Evolutionary conservation across 2,888 invertebrate species (phyloP).

Genomic region (Cheilosia soror): DNA sequence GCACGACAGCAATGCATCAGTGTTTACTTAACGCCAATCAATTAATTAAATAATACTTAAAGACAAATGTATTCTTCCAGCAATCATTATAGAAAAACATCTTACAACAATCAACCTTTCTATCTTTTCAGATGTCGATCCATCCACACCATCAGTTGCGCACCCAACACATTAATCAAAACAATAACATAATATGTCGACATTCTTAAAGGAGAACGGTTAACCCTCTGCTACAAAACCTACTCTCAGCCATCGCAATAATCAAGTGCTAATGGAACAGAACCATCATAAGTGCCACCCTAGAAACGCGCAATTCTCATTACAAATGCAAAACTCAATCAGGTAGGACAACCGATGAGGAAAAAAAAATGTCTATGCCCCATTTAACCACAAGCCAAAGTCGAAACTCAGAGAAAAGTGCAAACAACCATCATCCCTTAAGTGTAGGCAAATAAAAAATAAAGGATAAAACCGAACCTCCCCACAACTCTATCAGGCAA

Average conservation of each 20-base stretch:
- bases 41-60: not conserved
- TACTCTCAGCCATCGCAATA: constrained; percentile 1
- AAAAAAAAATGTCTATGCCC: constrained; percentile 27
- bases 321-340: constrained; percentile 41
- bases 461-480: not conserved
- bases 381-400: constrained; percentile 60
- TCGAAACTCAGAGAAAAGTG: constrained; percentile 45
- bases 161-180: not conserved
- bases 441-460: not conserved
- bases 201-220: constrained; percentile 65
- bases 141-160: not conserved
- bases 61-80: too few relatives aligned
- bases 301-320: constrained; percentile 39
- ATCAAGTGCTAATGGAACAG: constrained; percentile 42
- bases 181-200: constrained; percentile 63
- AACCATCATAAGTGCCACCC: constrained; percentile 1
- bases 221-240: constrained; percentile 41
- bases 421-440: not conserved
- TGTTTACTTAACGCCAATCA: too few relatives aligned
- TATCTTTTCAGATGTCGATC: constrained; percentile 55
- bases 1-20: too few relatives aligned
- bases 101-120: not conserved
- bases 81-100: too few relatives aligned
- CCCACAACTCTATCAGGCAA: not conserved
- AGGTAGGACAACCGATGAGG: constrained; percentile 20